phyloP scores from a whole-genome alignment of 2,113 vertebrate genomes.

The Chrysemys picta region DNA sequence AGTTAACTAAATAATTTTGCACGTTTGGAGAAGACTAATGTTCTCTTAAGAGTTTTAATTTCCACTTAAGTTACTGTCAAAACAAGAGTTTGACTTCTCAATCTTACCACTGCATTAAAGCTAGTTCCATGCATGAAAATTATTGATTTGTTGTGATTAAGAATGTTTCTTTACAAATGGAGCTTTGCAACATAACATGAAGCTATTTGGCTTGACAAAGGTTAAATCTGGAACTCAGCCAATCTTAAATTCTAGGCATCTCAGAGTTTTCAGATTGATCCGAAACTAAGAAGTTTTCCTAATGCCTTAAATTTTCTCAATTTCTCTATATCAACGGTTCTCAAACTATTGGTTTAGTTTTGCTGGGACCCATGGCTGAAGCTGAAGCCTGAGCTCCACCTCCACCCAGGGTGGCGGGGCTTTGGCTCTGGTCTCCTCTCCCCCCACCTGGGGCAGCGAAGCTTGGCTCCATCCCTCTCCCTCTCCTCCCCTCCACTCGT shows the following conservation, averaged over 20 bases:
- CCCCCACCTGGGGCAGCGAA: accelerated
- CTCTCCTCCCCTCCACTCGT: too few species aligned
- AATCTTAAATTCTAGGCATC: neutral
- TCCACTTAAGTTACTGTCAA: neutral
- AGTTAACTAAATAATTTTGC: neutral
- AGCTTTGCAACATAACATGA: neutral
- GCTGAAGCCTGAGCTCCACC: too few species aligned
- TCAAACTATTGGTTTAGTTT: too few species aligned
- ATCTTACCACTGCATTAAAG: neutral
- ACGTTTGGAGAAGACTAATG: neutral
- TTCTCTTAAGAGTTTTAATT: neutral
- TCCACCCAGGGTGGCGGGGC: too few species aligned
- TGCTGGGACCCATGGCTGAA: too few species aligned
- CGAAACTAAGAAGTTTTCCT: neutral
- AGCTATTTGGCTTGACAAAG: neutral
- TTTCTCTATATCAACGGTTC: neutral
- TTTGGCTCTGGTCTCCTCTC: too few species aligned
- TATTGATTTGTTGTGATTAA: neutral
- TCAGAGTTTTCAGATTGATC: neutral
- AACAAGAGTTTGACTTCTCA: neutral
- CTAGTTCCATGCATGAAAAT: neutral
- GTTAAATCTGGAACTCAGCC: neutral
- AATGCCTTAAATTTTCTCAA: neutral
- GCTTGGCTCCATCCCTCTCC: too few species aligned
- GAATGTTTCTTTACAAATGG: neutral